These are phyloP conservation scores for Sebastes hubbsi DNA, from an alignment of 2,797 vertebrate genomes.

Conservation along the genomic window DNA sequence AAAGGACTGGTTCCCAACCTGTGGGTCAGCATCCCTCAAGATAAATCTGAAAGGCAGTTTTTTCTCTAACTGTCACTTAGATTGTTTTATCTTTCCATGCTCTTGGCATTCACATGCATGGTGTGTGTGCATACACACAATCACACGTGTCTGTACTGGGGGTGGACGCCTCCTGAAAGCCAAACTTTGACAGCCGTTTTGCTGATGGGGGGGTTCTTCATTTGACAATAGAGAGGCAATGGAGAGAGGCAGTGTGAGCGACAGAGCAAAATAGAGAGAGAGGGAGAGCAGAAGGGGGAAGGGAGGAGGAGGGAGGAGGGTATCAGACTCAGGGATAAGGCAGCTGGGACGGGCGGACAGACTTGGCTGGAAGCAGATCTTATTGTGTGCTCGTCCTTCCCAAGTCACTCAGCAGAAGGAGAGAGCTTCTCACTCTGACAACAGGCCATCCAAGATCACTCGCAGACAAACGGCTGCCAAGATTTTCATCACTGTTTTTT, in stretches of 20 bases:
- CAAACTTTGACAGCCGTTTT: constrained; percentile 68
- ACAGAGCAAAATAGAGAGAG: constrained; percentile 27
- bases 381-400: constrained; percentile 74
- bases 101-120: neutral
- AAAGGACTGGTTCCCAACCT: neutral
- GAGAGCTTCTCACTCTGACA: neutral
- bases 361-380: constrained; percentile 69
- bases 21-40: neutral
- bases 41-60: neutral
- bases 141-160: constrained; percentile 44
- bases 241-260: constrained; percentile 21
- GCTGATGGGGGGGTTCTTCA: constrained; percentile 28
- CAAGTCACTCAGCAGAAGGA: neutral
- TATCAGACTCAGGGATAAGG: constrained; percentile 75
- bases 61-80: neutral
- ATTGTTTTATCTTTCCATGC: neutral
- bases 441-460: neutral
- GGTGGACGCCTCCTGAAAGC: constrained; percentile 50
- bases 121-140: neutral
- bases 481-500: neutral
- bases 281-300: constrained; percentile 41
- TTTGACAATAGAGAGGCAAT: constrained; percentile 54
- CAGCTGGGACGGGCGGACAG: constrained; percentile 77
- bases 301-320: constrained; percentile 50
- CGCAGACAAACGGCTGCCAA: neutral